A percentile compares a stretch with the other conserved stretches of the same genome.
Conservation (phyloP, 1,140 invertebrate species). For the Lamellibrachia luymesi region DNA sequence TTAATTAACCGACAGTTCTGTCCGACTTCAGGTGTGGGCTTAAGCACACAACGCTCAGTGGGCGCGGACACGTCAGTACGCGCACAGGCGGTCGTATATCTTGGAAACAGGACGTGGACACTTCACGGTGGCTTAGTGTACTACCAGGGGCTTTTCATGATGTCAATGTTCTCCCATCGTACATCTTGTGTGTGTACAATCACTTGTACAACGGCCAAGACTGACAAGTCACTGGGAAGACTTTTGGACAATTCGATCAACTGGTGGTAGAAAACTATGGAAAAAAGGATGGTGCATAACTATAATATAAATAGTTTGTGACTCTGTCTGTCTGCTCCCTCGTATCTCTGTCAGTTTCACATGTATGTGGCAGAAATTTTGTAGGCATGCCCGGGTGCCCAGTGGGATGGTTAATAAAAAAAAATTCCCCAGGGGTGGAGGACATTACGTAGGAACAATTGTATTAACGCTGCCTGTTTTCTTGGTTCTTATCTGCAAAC, state of each 20-base stretch:
- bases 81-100: background rate
- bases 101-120: background rate
- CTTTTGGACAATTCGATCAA: background rate
- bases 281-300: background rate
- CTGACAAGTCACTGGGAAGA: background rate
- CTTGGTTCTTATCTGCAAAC: too few species aligned
- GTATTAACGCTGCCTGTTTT: too few species aligned
- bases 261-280: background rate
- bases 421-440: too few species aligned
- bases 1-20: background rate
- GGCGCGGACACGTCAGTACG: background rate
- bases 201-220: background rate
- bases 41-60: background rate
- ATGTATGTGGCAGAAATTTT: too few species aligned
- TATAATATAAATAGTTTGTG: too few species aligned
- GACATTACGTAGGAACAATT: too few species aligned
- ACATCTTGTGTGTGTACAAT: background rate
- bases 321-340: too few species aligned
- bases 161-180: background rate
- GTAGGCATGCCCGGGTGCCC: too few species aligned
- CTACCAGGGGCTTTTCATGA: background rate
- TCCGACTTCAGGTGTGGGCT: background rate
- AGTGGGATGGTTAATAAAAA: too few species aligned
- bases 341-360: too few species aligned
- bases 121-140: background rate